Conservation (phyloP, 2,888 invertebrate species). For the Camptogramma bilineatum region DNA sequence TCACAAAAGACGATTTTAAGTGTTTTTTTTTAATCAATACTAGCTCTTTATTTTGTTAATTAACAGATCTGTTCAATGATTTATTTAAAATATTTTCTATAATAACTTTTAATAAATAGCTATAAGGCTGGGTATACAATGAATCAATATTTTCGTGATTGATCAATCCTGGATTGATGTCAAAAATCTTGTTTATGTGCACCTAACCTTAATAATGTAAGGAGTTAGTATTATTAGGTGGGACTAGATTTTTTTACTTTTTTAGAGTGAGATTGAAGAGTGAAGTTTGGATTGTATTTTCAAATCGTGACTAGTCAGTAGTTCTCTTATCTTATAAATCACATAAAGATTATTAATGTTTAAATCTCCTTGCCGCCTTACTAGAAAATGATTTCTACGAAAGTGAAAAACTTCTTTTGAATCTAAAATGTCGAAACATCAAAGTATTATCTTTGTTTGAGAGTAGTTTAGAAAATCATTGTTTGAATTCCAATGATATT, state of each 20-base stretch:
- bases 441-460: too few relatives aligned
- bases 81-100: neutral
- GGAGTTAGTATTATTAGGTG: constrained; percentile 14
- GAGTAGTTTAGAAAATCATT: too few relatives aligned
- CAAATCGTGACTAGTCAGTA: constrained; percentile 16
- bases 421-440: too few relatives aligned
- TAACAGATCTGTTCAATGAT: neutral
- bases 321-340: neutral
- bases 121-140: neutral
- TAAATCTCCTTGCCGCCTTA: too few relatives aligned
- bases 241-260: constrained; percentile 13
- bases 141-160: neutral
- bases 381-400: too few relatives aligned
- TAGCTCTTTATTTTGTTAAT: neutral
- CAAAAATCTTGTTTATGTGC: neutral
- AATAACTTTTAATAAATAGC: constrained; percentile 1
- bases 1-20: neutral
- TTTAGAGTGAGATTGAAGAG: constrained; percentile 6
- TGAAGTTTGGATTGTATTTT: constrained; percentile 9
- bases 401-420: too few relatives aligned
- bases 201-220: constrained; percentile 1
- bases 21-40: too few relatives aligned
- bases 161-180: neutral
- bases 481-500: too few relatives aligned
- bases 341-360: neutral